A percentile compares a stretch with the other conserved stretches of the same genome.
phyloP scores from a whole-genome alignment of 2,797 vertebrate genomes.

The Coilia nasus region DNA sequence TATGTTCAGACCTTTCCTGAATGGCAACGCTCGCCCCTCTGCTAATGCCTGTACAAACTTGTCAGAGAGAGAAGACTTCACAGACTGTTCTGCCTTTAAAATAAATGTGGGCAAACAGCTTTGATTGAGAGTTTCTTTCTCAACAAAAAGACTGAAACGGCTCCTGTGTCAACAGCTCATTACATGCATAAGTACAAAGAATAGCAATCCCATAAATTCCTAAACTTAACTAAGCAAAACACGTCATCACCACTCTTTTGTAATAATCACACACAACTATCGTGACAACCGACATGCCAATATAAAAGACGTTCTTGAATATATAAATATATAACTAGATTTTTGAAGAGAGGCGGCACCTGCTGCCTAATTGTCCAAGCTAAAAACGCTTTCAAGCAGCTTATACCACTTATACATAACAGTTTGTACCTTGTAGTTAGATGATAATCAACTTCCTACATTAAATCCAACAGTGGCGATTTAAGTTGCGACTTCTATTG shows the following conservation, averaged over 20 bases:
- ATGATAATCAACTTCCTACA: not conserved
- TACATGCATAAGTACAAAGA: not conserved
- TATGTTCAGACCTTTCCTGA: not conserved
- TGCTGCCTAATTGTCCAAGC: not conserved
- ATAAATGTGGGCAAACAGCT: not conserved
- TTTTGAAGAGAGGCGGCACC: not conserved
- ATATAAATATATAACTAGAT: not conserved
- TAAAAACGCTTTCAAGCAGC: not conserved
- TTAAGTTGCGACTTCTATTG: not conserved
- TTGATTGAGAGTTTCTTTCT: not conserved
- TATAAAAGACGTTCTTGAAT: not conserved
- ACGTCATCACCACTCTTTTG: not conserved
- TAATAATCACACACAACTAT: not conserved
- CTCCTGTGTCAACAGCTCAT: not conserved
- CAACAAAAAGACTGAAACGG: not conserved
- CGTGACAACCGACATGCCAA: not conserved
- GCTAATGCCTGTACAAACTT: slow-evolving; percentile 11
- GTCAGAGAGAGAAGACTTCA: not conserved
- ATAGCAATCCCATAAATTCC: not conserved
- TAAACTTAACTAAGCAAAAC: not conserved
- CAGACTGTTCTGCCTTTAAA: not conserved
- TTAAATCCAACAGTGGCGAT: not conserved
- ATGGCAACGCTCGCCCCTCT: not conserved
- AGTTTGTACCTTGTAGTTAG: not conserved
- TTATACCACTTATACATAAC: not conserved